Evolutionary conservation across 2,888 invertebrate genomes (phyloP).

Genomic region (Anoplius nigerrimus): DNA sequence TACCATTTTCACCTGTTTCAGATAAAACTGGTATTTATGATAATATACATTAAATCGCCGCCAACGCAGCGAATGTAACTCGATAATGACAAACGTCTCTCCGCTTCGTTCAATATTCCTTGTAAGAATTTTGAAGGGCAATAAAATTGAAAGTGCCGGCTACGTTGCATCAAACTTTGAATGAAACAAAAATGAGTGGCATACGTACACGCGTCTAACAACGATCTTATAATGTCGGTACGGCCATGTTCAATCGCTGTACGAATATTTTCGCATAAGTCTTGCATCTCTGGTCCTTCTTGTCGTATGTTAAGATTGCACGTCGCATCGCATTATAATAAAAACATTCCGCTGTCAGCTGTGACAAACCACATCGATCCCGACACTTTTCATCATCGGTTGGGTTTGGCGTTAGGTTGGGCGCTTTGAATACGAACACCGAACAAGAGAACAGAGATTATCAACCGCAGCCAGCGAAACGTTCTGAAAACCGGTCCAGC

Average conservation of each 20-base stretch:
- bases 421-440: too few relatives aligned
- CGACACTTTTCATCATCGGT: not conserved
- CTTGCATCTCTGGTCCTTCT: slow-evolving; percentile 69
- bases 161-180: not conserved
- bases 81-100: not conserved
- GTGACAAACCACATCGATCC: slow-evolving; percentile 11
- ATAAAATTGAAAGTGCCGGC: not conserved
- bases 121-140: too few relatives aligned
- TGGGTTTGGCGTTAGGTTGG: too few relatives aligned
- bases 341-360: slow-evolving; percentile 38
- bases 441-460: too few relatives aligned
- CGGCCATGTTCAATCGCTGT: slow-evolving; percentile 78
- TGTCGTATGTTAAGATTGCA: slow-evolving; percentile 31
- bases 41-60: too few relatives aligned
- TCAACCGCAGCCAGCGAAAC: too few relatives aligned
- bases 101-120: too few relatives aligned
- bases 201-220: slow-evolving; percentile 77
- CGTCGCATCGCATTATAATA: slow-evolving; percentile 31
- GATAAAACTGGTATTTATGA: too few relatives aligned
- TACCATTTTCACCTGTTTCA: slow-evolving; percentile 70
- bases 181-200: not conserved
- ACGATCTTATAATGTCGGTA: slow-evolving; percentile 78
- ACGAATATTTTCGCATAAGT: slow-evolving; percentile 76
- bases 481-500: too few relatives aligned
- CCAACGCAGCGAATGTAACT: not conserved